Evolutionary conservation across 2,888 invertebrate genomes (phyloP).

Genomic region (Sisyra terminalis): DNA sequence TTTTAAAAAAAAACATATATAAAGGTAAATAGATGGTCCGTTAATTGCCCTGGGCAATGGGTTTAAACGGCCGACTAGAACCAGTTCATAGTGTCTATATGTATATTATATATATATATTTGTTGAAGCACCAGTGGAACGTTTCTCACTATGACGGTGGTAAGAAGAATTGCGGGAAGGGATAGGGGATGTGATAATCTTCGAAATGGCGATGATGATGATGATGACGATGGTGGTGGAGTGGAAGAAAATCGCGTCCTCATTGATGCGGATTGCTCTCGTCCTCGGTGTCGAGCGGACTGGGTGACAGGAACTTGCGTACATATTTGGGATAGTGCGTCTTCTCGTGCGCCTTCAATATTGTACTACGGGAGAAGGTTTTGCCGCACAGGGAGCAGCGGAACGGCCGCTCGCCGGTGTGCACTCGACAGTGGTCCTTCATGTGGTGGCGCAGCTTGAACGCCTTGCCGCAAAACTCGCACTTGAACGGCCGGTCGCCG

Average conservation of each 20-base stretch:
- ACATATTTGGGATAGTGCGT: slow-evolving; percentile 86
- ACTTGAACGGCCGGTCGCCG: slow-evolving; percentile 81
- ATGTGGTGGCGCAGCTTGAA: slow-evolving; percentile 85
- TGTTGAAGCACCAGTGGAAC: too few species aligned
- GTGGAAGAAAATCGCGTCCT: slow-evolving; percentile 18
- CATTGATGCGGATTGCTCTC: slow-evolving; percentile 58
- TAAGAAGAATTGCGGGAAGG: slow-evolving; percentile 11
- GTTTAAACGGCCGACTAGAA: slow-evolving; percentile 4
- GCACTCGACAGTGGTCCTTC: slow-evolving; percentile 88
- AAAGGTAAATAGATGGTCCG: too few species aligned
- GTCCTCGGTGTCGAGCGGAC: slow-evolving; percentile 69
- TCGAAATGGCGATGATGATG: slow-evolving; percentile 20
- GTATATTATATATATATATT: too few species aligned
- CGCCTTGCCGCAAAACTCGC: slow-evolving; percentile 87
- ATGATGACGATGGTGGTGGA: slow-evolving; percentile 9
- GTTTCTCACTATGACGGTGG: slow-evolving; percentile 6
- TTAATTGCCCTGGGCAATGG: too few species aligned
- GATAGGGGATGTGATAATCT: slow-evolving; percentile 14
- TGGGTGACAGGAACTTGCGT: slow-evolving; percentile 75
- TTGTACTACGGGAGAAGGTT: slow-evolving; percentile 80
- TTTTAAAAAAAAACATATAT: too few species aligned
- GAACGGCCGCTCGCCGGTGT: slow-evolving; percentile 82
- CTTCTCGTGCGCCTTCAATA: slow-evolving; percentile 83
- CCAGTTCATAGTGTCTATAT: slow-evolving; percentile 1
- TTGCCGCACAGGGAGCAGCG: slow-evolving; percentile 79